phyloP scores from a whole-genome alignment of 2,888 invertebrate species.

The Eristalis tenax region DNA sequence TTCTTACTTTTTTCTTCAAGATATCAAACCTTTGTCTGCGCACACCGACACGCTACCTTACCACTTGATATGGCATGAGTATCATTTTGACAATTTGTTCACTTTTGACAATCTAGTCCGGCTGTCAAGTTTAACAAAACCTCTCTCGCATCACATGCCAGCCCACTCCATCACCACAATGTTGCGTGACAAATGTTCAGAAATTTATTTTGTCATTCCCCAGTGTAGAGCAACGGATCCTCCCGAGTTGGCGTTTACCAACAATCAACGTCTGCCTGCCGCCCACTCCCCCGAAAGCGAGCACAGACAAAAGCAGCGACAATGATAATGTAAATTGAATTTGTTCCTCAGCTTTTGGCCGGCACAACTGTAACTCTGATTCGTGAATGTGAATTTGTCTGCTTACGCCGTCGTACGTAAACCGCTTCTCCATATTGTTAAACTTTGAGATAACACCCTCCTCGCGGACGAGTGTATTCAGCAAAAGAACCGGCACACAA shows the following conservation, averaged over 20 bases:
- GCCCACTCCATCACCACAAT: background rate
- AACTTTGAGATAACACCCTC: slow-evolving; percentile 26
- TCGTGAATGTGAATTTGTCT: slow-evolving; percentile 32
- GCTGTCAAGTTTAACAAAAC: background rate
- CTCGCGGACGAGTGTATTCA: background rate
- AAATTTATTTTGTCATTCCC: background rate
- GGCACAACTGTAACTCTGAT: slow-evolving; percentile 50
- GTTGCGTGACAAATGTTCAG: background rate
- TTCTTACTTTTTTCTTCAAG: no score
- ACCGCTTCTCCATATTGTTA: slow-evolving; percentile 55
- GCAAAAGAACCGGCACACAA: slow-evolving; percentile 17
- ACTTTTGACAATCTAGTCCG: no score
- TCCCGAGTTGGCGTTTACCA: background rate
- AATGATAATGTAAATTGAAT: slow-evolving; percentile 59
- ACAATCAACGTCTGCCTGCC: background rate
- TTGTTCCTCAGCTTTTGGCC: slow-evolving; percentile 49
- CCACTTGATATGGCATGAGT: no score
- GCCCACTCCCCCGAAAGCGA: background rate
- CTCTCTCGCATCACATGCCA: background rate
- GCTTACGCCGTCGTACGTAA: slow-evolving; percentile 38
- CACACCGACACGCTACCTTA: no score
- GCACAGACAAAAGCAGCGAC: background rate
- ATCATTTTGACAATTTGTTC: no score
- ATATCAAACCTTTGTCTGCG: no score
- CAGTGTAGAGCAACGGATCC: background rate